Base-by-base conservation (phyloP, 1,140 invertebrate genomes). In the Catajapyx aquilonaris region DNA sequence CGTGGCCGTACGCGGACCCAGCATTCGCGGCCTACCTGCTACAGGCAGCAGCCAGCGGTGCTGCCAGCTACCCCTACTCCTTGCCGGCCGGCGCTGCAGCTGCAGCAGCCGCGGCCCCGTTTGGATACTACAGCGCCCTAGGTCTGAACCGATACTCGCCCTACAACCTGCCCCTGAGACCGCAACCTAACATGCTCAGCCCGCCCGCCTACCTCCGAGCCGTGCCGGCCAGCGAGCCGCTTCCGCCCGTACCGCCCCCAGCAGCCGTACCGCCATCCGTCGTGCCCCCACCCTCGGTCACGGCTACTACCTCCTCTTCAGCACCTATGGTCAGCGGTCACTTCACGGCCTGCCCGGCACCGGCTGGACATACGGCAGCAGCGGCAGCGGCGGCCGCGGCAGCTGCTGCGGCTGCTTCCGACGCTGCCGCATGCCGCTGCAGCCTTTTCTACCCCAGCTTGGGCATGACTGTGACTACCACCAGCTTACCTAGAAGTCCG, bases 1-100 rank as follows among this genome's bases (percentile, higher is more conserved):
- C 83, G 0, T 95, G 90, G 90, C 88, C 91, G 0, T 90, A 93
- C 54, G 78, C 81, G 0, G 88, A 95, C 49, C 87, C 87, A 3
- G 70, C 81, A 1, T 71, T 95, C 41, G 85, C 87, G 1, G 85
- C 86, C 0, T 81, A 81, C n/a, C 65, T 94, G 5, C 62, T 91
- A 1, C 84, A 88, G 48, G 85, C 85, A 0, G 83, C 85, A 1
- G 77, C 79, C n/a, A 42, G 44, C 31, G 54, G 55, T 19, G 66
- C 67, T 11, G 66, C 68, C 0, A 50, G 52, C n/a, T 57, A 58
- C 41, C 52, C 51, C 30, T 51, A 61, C 28, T 52, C 54, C 5
- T 41, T 46, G 20, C 48, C 46, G 15, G 46, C 46, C 19, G 41
- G 44, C 3, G 30, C 44, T 31, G 32, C 35, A 7, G n/a, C n/a